Evolutionary conservation across 92 coral and sea anemone genomes (phyloP), one percentile per base, ranked within the genome.

Genomic region (Palythoa grandiflora): DNA sequence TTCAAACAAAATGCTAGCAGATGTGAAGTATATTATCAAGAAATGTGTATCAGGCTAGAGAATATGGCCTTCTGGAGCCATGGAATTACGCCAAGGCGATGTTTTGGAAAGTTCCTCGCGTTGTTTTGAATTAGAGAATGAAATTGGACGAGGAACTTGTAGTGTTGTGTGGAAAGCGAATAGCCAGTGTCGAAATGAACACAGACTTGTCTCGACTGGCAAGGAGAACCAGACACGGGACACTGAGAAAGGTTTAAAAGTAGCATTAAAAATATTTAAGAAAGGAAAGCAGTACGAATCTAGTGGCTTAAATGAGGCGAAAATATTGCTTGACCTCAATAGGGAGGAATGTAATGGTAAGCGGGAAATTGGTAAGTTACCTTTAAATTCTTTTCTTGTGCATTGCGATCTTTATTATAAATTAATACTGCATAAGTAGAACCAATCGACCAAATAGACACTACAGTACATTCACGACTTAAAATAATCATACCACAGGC

Each of bases 231-330:
- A 21, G 14, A 68, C 15, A 73, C 55, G n/a, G 37, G 87, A 78
- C 50, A 80, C 57, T 0, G 77, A 47, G 9, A 35, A 37, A 14
- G 48, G 21, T 9, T 48, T 76, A 17, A 77, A 83, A 77, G 98
- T 87, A 1, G 98, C 98, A 59, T 87, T 91, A 14, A 96, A 96
- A 81, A 85, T 91, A 68, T 94, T 84, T 85, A 94, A 94, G 90
- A 83, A 87, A 55, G 95, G 94, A 15, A 68, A 63, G 11, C 88
- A 83, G 6, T 96, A 91, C 83, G 93, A 92, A n/a, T 76, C 38
- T 52, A 93, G 94, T 74, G 97, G 89, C 66, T 61, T 78, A 44
- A 94, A 94, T 75, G 98, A 96, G 87, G 91, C 93, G 7, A 75
- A 80, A 71, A 87, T 93, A 57, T 87, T 94, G 53, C 88, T 79